Evolutionary conservation across 2,888 invertebrate species (phyloP), one percentile per base, ranked within the genome.

Genomic region (Dryocosmus kuriphilus): DNA sequence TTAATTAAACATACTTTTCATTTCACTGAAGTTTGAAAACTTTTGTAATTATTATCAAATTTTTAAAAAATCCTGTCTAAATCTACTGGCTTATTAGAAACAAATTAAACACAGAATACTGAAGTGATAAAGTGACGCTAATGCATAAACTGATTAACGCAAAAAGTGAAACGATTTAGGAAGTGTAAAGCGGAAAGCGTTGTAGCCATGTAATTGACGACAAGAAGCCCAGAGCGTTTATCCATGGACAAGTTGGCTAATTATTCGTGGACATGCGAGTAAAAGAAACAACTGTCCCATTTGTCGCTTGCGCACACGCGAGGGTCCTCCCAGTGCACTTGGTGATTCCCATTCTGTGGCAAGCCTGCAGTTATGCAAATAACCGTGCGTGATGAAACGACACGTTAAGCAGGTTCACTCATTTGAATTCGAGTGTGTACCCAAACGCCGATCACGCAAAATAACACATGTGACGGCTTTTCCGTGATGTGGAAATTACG

Each of bases 361-460:
- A 77, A 80, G 79, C 79, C 81, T 82, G 51, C 85, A 84, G 87
- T 87, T 87, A 87, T 87, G 87, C 82, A 87, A 86, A 87, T 87
- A 81, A 79, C 30, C 71, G 46, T 71, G 51, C 71, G 71, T 71
- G 71, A 71, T 71, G 71, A 71, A 71, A 71, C 51, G 71, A 71
- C 71, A 71, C 46, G 46, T 71, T 71, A 71, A 71, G 51, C 51
- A 71, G 51, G 71, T 71, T 67, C 65, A 38, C 65, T 65, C 65
- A 63, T 63, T 65, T 65, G 38, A 65, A 65, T 67, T 67, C 67
- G 41, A 67, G 51, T 51, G 30, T 51, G 71, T 71, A 32, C 30
- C 30, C n/a, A 30, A 71, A 30, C 71, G n/a, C 51, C 46, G 71
- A 71, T 71, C 71, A 71, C 71, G 71, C 32, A 71, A 71, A 71